Percentiles rank a stretch among this genome's conserved stretches.
These are phyloP conservation scores for Aphodius sticticus DNA, from an alignment of 2,888 invertebrate genomes.

Conservation along the genomic window DNA sequence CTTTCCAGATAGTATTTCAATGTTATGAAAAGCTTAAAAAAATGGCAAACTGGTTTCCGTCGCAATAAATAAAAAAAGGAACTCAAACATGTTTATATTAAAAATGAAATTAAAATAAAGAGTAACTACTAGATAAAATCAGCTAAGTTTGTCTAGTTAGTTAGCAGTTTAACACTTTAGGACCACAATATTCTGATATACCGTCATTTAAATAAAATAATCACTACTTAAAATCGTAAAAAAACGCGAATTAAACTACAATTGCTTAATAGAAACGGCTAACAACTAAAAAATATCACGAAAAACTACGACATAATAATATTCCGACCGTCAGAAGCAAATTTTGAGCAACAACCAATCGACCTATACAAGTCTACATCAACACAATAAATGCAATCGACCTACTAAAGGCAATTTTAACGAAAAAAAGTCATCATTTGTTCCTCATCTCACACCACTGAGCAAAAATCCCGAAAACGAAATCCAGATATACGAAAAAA, in stretches of 20 bases:
- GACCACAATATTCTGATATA: background rate
- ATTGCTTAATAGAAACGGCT: background rate
- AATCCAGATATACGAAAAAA: slow-evolving; percentile 6
- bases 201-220: background rate
- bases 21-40: no score
- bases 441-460: background rate
- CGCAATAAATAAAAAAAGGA: no score
- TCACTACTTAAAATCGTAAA: background rate
- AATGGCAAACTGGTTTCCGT: no score
- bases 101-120: no score
- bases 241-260: background rate
- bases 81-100: no score
- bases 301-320: background rate
- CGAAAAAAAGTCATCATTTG: background rate
- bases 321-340: background rate
- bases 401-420: background rate
- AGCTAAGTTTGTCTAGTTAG: no score
- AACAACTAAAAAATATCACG: background rate
- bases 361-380: background rate
- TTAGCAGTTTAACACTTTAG: no score
- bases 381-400: background rate
- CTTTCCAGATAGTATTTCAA: no score
- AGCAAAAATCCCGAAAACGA: background rate
- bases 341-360: background rate
- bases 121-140: no score